Evolutionary conservation across 2,113 vertebrate genomes (phyloP), one percentile per base, ranked within the genome.

Genomic region (Patagioenas fasciata): DNA sequence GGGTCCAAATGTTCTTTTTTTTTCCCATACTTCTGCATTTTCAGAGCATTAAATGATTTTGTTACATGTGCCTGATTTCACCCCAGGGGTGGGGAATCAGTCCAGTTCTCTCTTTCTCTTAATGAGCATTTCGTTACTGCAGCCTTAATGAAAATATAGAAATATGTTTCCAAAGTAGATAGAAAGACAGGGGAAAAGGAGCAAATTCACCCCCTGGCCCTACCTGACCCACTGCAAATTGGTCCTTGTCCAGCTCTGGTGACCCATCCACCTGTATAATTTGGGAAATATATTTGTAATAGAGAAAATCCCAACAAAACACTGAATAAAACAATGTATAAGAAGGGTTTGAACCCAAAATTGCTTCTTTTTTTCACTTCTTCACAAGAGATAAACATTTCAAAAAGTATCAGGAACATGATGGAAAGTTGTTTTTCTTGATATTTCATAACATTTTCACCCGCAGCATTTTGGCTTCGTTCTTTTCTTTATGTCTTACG

Each of bases 361-460:
- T 21, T 65, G 38, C 65, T 19, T 72, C 62, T 69, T 64, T 2
- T 54, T 56, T 62, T 24, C 34, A 5, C 53, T 93, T 75, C 57
- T 79, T 79, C 72, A 54, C 53, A 81, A 74, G 79, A 67, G 11
- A 78, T 81, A 56, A 95, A 89, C 82, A 72, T 72, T 85, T 93
- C 40, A 38, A 57, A 29, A 91, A 93, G 74, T n/a, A 72, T 36
- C 74, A 72, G 78, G 42, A 96, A 94, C 96, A 95, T 69, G 88
- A 95, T 8, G 5, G 81, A 80, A 87, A 91, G 81, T 69, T 97
- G 96, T 91, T 96, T 93, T 89, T 77, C 74, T 79, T 89, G 81
- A 42, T 94, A 82, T 82, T 89, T 97, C 96, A 95, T 97, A 97
- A 97, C 92, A 88, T 91, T 96, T 94, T 88, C 57, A 92, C 95